A percentile compares a stretch with the other conserved stretches of the same genome.
Conservation (phyloP, 2,113 vertebrate species). For the Gulo gulo region DNA sequence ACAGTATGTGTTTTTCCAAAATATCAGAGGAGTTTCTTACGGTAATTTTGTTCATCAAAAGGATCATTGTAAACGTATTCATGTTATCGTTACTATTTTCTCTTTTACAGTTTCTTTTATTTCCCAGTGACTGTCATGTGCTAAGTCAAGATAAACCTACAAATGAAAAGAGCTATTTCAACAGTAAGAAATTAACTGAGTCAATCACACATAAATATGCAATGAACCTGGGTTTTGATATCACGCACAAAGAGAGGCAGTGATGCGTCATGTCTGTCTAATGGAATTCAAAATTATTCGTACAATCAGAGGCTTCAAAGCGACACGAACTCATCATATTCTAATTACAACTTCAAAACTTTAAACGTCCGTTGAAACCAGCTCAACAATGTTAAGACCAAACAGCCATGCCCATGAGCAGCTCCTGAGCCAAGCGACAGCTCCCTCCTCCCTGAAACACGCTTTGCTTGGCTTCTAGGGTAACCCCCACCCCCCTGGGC, state of each 20-base stretch:
- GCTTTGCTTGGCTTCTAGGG: not conserved
- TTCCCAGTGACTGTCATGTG: slow-evolving; percentile 53
- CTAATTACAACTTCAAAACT: slow-evolving; percentile 44
- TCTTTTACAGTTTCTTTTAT: slow-evolving; percentile 53
- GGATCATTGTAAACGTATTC: slow-evolving; percentile 54
- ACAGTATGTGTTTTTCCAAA: slow-evolving; percentile 28
- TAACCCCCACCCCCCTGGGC: not conserved
- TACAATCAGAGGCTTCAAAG: slow-evolving; percentile 44
- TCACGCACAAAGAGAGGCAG: slow-evolving; percentile 41
- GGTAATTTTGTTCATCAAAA: slow-evolving; percentile 53
- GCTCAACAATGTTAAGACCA: not conserved
- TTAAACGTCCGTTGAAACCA: not conserved
- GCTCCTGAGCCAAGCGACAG: accelerated
- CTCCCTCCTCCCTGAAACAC: not conserved
- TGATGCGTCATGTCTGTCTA: not conserved
- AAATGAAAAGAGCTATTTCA: slow-evolving; percentile 60
- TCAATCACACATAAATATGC: slow-evolving; percentile 68
- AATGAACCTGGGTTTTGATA: slow-evolving; percentile 34
- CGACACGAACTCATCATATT: slow-evolving; percentile 42
- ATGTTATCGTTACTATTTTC: not conserved
- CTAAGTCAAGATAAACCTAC: slow-evolving; percentile 63
- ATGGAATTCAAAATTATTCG: slow-evolving; percentile 52
- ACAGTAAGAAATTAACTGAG: slow-evolving; percentile 64
- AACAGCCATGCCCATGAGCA: accelerated
- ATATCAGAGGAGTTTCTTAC: slow-evolving; percentile 42